Evolutionary conservation across 2,113 vertebrate species (phyloP).

Genomic region (Periophthalmus modestus): DNA sequence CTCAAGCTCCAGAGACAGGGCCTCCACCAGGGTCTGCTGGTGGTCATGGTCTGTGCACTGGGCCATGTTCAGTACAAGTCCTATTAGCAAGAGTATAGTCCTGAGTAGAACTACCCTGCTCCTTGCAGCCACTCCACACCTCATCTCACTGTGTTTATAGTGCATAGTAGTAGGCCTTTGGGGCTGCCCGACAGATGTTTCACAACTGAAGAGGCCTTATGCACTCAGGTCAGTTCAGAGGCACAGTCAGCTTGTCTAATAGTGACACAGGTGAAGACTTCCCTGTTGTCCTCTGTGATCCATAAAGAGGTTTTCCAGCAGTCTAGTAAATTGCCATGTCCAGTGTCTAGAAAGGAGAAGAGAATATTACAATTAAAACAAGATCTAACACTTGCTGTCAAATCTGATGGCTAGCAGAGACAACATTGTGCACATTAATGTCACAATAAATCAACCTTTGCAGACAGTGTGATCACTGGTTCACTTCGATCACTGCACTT

Average conservation of each 20-base stretch:
- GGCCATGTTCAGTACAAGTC: constrained; percentile 71
- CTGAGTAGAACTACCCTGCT: constrained; percentile 73
- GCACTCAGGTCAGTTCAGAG: constrained; percentile 61
- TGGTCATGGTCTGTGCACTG: constrained; percentile 76
- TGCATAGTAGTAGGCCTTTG: constrained; percentile 76
- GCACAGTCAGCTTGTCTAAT: constrained; percentile 48
- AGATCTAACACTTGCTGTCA: background rate
- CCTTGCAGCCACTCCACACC: constrained; percentile 43
- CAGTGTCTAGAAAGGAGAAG: constrained; percentile 37
- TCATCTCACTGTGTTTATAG: constrained; percentile 64
- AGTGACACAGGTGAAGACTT: constrained; percentile 50
- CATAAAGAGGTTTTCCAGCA: constrained; percentile 67
- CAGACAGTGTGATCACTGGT: constrained; percentile 14
- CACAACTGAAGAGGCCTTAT: constrained; percentile 66
- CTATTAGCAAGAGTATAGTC: constrained; percentile 80
- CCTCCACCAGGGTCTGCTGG: constrained; percentile 79
- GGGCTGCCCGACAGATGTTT: constrained; percentile 57
- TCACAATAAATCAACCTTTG: background rate
- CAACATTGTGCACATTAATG: background rate
- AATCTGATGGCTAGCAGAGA: background rate
- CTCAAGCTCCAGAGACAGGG: constrained; percentile 85
- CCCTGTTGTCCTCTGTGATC: constrained; percentile 60
- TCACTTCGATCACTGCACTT: constrained; percentile 41
- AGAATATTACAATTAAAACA: constrained; percentile 14
- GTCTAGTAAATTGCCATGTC: constrained; percentile 63